Evolutionary conservation across 1,140 invertebrate genomes (phyloP), one percentile per base, ranked within the genome.

Genomic region (Phymorhynchus buccinoides): DNA sequence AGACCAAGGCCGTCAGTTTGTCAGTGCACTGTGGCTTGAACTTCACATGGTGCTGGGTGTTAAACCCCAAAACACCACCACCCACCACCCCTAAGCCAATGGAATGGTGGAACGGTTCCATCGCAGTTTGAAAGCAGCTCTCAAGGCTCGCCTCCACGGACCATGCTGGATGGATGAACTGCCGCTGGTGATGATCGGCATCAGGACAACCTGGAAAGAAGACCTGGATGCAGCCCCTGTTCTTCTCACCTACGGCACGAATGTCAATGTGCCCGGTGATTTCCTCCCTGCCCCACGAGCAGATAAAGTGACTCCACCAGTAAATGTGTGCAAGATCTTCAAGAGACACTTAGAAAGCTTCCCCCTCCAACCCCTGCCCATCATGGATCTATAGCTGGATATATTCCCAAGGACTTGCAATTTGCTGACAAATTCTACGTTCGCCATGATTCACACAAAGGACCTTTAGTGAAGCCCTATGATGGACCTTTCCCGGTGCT

Each of bases 1-100:
- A 3, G 94, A 95, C 81, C 93, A 93, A 86, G 94, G 93, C 0
- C 89, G 87, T 3, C 92, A 94, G 83, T 94, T 94, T 84, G 88
- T 32, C 30, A 83, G 41, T 32, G 7, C 6, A 22, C 6, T 62
- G 56, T 62, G 56, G 79, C 16, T 22, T 35, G 4, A 80, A 80
- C 44, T 80, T 14, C 37, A 44, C 30, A 16, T 44, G n/a, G 62
- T 86, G 9, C 44, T 85, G 14, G 42, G 77, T 62, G 56, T 62
- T 22, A 22, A 32, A 12, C 77, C 9, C 12, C 48, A 42, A 37
- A 37, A n/a, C 32, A 85, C 84, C 0, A 85, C 84, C 22, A 77
- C 84, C 30, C 80, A 85, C 56, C 77, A 68, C 37, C 77, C 84
- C n/a, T 30, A 62, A n/a, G 44, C 84, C 37, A 85, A 85, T 37